A percentile compares a stretch with the other conserved stretches of the same genome.
Conservation (phyloP, 1,140 invertebrate genomes). For the Phortica variegata region DNA sequence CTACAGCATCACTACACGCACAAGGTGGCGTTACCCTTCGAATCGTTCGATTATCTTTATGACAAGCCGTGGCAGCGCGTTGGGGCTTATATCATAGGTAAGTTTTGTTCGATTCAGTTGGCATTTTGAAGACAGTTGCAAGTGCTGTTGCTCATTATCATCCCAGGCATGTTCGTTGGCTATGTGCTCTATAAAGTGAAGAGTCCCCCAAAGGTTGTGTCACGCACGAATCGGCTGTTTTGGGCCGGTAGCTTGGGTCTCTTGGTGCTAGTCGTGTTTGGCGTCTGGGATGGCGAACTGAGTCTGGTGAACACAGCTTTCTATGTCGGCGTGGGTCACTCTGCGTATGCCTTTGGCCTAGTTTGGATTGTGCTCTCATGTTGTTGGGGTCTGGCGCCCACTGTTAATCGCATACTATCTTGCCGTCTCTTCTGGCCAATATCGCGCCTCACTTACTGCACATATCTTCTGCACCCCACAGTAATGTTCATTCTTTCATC, state of each 20-base stretch:
- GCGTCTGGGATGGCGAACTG: constrained; percentile 71
- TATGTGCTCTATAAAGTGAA: constrained; percentile 73
- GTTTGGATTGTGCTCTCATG: constrained; percentile 82
- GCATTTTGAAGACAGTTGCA: too few species aligned
- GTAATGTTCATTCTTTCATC: constrained; percentile 78
- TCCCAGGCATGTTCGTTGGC: constrained; percentile 69
- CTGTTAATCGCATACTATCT: constrained; percentile 74
- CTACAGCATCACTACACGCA: constrained; percentile 74
- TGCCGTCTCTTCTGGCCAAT: constrained; percentile 78
- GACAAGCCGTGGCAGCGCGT: constrained; percentile 83
- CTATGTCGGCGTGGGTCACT: constrained; percentile 66
- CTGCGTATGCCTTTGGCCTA: constrained; percentile 73
- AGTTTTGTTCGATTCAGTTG: constrained; percentile 25
- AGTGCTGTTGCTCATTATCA: background rate
- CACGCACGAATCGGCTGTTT: constrained; percentile 62
- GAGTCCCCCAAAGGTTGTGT: constrained; percentile 65
- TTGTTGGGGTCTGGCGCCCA: constrained; percentile 72
- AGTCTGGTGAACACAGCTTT: constrained; percentile 67
- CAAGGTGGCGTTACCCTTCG: constrained; percentile 78
- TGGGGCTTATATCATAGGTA: constrained; percentile 75
- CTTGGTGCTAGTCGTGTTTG: constrained; percentile 72
- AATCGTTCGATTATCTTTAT: constrained; percentile 79
- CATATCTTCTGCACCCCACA: constrained; percentile 86
- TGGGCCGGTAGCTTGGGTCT: constrained; percentile 65
- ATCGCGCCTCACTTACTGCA: constrained; percentile 86